These are phyloP conservation scores for Montipora sp. DNA, from an alignment of 64 coral and sea anemone species.

Conservation along the genomic window DNA sequence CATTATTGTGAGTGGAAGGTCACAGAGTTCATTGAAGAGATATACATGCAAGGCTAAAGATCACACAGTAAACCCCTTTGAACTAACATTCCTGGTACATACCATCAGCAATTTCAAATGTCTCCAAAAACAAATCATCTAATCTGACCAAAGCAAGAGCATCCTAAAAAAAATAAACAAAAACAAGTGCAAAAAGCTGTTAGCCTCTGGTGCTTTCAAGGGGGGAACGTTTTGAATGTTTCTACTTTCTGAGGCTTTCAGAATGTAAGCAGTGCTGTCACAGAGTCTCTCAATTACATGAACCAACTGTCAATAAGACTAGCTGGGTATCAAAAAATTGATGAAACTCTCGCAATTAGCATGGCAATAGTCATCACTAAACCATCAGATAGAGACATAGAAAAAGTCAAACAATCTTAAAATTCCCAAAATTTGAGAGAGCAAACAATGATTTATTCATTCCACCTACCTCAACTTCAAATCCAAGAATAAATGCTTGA, in stretches of 20 bases:
- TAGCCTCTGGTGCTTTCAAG: neutral
- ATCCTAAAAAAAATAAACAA: constrained; percentile 68
- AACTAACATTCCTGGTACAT: constrained; percentile 10
- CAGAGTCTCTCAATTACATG: constrained; percentile 46
- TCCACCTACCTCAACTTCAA: constrained; percentile 82
- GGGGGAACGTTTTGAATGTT: neutral
- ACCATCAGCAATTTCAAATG: constrained; percentile 98
- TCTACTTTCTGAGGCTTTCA: constrained; percentile 56
- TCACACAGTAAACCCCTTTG: no score
- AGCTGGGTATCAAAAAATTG: constrained; percentile 64
- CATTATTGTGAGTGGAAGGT: no score
- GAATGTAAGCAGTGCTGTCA: constrained; percentile 78
- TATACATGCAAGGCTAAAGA: no score
- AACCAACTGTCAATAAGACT: constrained; percentile 80
- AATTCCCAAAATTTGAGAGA: no score
- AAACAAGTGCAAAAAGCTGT: neutral
- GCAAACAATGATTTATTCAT: neutral
- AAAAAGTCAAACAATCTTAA: neutral
- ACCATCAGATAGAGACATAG: neutral
- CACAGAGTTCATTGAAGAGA: no score
- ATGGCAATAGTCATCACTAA: constrained; percentile 97
- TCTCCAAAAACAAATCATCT: constrained; percentile 97
- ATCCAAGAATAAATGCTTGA: constrained; percentile 94
- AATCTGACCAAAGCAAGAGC: constrained; percentile 88
- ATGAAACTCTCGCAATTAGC: constrained; percentile 98